phyloP scores from a whole-genome alignment of 2,888 invertebrate species.

The Dinocampus coccinellae region DNA sequence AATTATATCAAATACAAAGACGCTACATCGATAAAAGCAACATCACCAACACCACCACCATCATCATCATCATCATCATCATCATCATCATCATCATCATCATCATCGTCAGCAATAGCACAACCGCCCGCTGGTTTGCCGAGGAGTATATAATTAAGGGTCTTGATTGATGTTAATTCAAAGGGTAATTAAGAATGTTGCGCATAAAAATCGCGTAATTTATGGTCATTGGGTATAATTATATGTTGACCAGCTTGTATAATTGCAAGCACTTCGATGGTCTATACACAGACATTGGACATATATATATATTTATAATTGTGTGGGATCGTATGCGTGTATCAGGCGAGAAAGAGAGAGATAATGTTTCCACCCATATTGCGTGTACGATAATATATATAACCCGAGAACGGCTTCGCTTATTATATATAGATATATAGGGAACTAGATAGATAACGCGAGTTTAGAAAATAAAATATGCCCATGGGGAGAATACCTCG shows the following conservation, averaged over 20 bases:
- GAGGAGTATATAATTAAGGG: constrained; percentile 67
- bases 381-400: constrained; percentile 38
- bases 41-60: constrained; percentile 13
- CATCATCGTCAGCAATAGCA: constrained; percentile 44
- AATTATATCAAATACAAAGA: background rate
- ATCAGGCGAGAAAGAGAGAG: constrained; percentile 4
- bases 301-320: background rate
- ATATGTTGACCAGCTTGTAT: constrained; percentile 69
- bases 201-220: constrained; percentile 70
- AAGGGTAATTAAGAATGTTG: constrained; percentile 70
- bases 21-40: constrained; percentile 6
- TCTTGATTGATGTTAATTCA: constrained; percentile 70
- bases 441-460: constrained; percentile 61
- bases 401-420: constrained; percentile 63
- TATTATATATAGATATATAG: constrained; percentile 61
- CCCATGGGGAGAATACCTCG: background rate
- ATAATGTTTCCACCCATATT: constrained; percentile 7
- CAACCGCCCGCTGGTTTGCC: constrained; percentile 49
- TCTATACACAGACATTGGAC: constrained; percentile 21
- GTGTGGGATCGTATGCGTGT: background rate
- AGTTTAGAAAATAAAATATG: constrained; percentile 30
- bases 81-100: background rate
- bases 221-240: constrained; percentile 70
- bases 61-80: background rate
- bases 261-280: constrained; percentile 63